Evolutionary conservation across 2,888 invertebrate genomes (phyloP).

Genomic region (Drosophila kokeensis): DNA sequence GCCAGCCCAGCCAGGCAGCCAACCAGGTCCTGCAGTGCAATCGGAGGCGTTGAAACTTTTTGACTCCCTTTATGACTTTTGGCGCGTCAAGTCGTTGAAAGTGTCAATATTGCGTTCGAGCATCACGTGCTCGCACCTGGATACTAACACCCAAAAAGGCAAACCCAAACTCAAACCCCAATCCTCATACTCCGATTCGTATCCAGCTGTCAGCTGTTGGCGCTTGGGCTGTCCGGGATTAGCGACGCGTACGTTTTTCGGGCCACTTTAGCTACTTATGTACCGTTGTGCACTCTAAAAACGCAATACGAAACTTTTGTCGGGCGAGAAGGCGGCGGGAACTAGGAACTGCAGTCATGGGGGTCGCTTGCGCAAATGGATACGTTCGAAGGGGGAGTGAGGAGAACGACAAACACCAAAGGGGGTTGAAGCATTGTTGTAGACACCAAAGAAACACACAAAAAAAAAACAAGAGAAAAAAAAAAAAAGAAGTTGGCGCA

Average conservation of each 20-base stretch:
- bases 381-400: constrained; percentile 5
- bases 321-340: background rate
- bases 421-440: constrained; percentile 24
- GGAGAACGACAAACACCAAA: background rate
- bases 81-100: constrained; percentile 79
- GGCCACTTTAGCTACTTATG: constrained; percentile 71
- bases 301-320: constrained; percentile 75
- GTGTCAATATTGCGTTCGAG: constrained; percentile 82
- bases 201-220: constrained; percentile 64
- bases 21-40: constrained; percentile 39
- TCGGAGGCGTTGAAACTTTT: constrained; percentile 54
- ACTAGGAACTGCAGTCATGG: constrained; percentile 39
- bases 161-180: constrained; percentile 1
- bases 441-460: constrained; percentile 18
- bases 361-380: constrained; percentile 33
- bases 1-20: constrained; percentile 3
- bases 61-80: constrained; percentile 79
- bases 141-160: constrained; percentile 2
- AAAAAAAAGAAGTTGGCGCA: constrained; percentile 63
- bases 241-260: constrained; percentile 60
- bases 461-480: background rate
- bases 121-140: constrained; percentile 77
- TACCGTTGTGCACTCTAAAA: constrained; percentile 74
- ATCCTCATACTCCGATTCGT: constrained; percentile 3
- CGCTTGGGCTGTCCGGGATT: constrained; percentile 62